These are phyloP conservation scores for Dryococelus australis DNA, from an alignment of 2,888 invertebrate genomes.

Conservation along the genomic window DNA sequence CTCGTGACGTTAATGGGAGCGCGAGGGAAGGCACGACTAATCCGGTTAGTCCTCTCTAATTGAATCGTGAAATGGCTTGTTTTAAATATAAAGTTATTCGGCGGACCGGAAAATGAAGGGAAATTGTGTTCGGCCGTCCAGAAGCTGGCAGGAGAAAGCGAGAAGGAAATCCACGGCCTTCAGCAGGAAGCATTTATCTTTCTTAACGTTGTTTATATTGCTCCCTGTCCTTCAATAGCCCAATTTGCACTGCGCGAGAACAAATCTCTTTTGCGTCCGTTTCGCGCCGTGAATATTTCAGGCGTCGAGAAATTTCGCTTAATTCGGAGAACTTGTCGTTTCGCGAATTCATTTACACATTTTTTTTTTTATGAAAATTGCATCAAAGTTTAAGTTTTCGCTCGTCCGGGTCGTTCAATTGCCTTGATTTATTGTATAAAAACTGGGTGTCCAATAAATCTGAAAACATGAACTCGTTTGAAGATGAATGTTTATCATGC, in stretches of 20 bases:
- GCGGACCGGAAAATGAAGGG: slow-evolving; percentile 16
- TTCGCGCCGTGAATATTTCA: not conserved
- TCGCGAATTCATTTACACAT: not conserved
- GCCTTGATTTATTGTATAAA: too few relatives aligned
- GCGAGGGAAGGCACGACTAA: not conserved
- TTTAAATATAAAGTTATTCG: slow-evolving; percentile 16
- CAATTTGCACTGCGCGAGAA: not conserved
- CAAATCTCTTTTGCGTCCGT: not conserved
- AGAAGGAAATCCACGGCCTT: not conserved
- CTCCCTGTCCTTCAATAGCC: not conserved
- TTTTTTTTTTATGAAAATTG: not conserved
- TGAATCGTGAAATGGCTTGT: slow-evolving; percentile 16
- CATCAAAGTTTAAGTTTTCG: not conserved
- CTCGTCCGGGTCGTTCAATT: too few relatives aligned
- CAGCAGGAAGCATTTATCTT: slow-evolving; percentile 9
- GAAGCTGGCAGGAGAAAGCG: not conserved
- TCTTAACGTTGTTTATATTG: slow-evolving; percentile 2
- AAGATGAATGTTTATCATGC: too few relatives aligned
- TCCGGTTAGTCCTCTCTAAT: slow-evolving; percentile 8
- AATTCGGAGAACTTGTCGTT: not conserved
- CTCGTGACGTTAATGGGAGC: not conserved
- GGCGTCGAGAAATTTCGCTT: slow-evolving; percentile 2
- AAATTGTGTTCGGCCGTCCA: slow-evolving; percentile 11
- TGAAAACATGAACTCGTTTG: too few relatives aligned
- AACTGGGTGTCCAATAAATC: too few relatives aligned